Percentiles rank a stretch among this genome's conserved stretches.
Conservation (phyloP, 2,797 vertebrate genomes). For the Margarornis squamiger region DNA sequence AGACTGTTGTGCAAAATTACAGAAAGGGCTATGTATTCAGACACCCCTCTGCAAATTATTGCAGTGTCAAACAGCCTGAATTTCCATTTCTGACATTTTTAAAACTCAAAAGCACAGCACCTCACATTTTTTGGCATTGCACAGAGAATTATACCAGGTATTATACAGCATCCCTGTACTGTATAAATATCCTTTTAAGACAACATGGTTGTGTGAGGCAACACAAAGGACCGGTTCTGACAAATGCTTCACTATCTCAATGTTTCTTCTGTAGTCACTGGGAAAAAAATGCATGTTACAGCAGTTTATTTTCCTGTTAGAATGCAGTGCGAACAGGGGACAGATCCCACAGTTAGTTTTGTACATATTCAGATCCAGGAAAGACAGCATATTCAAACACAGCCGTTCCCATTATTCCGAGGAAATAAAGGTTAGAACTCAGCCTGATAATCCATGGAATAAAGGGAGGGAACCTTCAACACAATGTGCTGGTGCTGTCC, state of each 20-base stretch:
- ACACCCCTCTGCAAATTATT: constrained; percentile 43
- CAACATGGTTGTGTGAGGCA: neutral
- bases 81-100: constrained; percentile 64
- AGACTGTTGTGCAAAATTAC: constrained; percentile 48
- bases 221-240: constrained; percentile 33
- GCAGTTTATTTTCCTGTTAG: neutral
- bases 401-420: neutral
- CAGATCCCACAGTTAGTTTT: neutral
- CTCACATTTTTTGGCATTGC: constrained; percentile 6
- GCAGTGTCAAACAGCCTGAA: constrained; percentile 32
- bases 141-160: constrained; percentile 11
- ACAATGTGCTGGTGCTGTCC: neutral
- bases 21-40: constrained; percentile 3
- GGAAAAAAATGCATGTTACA: neutral
- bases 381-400: neutral
- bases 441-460: neutral
- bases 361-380: neutral
- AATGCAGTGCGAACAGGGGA: neutral
- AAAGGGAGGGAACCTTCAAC: neutral
- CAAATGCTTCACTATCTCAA: constrained; percentile 17
- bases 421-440: neutral
- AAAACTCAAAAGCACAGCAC: constrained; percentile 34
- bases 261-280: neutral
- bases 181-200: constrained; percentile 25
- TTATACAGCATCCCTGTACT: constrained; percentile 4